Evolutionary conservation across 2,888 invertebrate species (phyloP), one percentile per base, ranked within the genome.

Genomic region (Itoplectis maculator): DNA sequence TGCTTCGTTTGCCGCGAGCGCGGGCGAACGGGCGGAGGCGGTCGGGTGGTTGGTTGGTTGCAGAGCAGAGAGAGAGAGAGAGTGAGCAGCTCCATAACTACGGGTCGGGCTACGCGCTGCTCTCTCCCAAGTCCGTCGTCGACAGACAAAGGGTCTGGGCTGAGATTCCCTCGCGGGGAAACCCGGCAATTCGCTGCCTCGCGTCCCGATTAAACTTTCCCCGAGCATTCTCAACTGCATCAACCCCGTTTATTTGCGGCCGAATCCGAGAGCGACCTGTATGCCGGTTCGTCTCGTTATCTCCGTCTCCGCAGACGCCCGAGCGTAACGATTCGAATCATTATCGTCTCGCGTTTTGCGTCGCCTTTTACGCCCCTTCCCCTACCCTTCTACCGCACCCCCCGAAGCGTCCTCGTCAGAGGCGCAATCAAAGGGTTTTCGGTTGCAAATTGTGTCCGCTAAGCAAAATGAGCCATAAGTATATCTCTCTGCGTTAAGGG

Each of bases 81-180:
- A 29, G 29, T 29, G 29, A 29, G 29, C 29, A 29, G 51, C 23
- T 4, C 23, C 23, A 13, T 54, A 54, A 23, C 51, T 54, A 54
- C 51, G 11, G 23, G 51, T n/a, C 23, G 51, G 23, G 29, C 29
- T 29, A 29, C 29, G 5, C 29, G 3, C 29, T 29, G n/a, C n/a
- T n/a, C n/a, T n/a, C n/a, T 51, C 20, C 23, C 11, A 54, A 54
- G 51, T 54, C 23, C 37, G 37, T 61, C 37, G 59, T 61, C 37
- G 59, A 15, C 59, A 35, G 59, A 61, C 59, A 61, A 61, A 35
- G 59, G 56, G 56, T n/a, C 35, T 15, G 56, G n/a, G n/a, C 59
- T 40, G 59, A 61, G 59, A 61, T 61, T 61, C 59, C 59, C 59
- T 61, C 35, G 15, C 37, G n/a, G 59, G 37, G 18, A 61, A 61